Conservation (phyloP, 2,113 vertebrate species). For the Corydoras maculifer region DNA sequence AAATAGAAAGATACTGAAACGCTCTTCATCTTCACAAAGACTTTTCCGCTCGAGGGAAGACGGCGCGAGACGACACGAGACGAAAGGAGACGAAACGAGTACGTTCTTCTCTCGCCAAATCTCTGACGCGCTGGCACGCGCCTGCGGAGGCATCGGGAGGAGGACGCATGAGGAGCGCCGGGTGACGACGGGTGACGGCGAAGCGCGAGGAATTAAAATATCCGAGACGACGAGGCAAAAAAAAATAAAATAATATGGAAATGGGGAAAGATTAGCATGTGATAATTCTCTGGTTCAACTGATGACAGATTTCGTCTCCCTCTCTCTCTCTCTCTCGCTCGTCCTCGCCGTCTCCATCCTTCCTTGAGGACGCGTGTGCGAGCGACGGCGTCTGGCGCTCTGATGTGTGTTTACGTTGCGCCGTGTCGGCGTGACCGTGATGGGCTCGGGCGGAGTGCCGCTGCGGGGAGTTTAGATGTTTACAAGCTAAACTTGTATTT, state of each 20-base stretch:
- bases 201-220: constrained; percentile 7
- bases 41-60: too few relatives aligned
- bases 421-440: background rate
- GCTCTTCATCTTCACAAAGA: too few relatives aligned
- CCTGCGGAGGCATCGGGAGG: background rate
- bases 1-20: too few relatives aligned
- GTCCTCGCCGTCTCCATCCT: constrained; percentile 30
- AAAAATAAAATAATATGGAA: background rate
- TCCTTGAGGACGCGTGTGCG: constrained; percentile 1
- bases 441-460: background rate
- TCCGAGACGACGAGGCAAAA: background rate
- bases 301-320: background rate
- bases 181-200: constrained; percentile 48
- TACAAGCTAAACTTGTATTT: too few relatives aligned
- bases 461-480: background rate
- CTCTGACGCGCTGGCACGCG: background rate
- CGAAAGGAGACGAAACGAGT: background rate
- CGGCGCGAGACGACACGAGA: too few relatives aligned
- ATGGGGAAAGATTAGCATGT: constrained; percentile 9
- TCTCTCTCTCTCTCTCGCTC: constrained; percentile 47
- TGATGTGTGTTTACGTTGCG: background rate
- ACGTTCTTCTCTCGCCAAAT: background rate
- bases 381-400: background rate
- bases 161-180: constrained; percentile 24
- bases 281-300: background rate